A percentile compares a stretch with the other conserved stretches of the same genome.
phyloP scores from a whole-genome alignment of 2,888 invertebrate species.

The Euphydryas editha region DNA sequence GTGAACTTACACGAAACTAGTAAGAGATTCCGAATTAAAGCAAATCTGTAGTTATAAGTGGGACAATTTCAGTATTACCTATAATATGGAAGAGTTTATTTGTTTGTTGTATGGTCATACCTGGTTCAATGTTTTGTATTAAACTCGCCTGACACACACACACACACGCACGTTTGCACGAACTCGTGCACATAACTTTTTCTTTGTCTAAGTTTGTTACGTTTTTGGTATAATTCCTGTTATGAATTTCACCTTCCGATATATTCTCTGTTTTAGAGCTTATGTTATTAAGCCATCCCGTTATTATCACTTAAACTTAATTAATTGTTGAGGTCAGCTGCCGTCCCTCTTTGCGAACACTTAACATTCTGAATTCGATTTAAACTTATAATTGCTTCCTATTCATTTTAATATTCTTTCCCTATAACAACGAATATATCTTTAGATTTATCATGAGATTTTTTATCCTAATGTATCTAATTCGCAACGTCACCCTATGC shows the following conservation, averaged over 20 bases:
- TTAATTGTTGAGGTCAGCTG: not conserved
- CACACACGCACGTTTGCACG: too few species aligned
- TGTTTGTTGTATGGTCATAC: too few species aligned
- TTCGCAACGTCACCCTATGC: slow-evolving; percentile 44
- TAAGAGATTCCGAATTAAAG: too few species aligned
- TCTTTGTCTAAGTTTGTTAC: not conserved
- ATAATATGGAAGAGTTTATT: too few species aligned
- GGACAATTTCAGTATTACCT: too few species aligned
- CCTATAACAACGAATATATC: too few species aligned
- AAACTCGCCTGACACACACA: too few species aligned
- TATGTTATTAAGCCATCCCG: not conserved
- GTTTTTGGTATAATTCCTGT: not conserved
- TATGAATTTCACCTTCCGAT: not conserved
- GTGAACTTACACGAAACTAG: too few species aligned
- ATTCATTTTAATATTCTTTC: not conserved
- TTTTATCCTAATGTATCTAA: slow-evolving; percentile 23
- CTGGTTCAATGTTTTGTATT: too few species aligned
- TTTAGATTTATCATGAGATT: not conserved
- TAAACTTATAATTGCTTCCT: not conserved
- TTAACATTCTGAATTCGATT: not conserved
- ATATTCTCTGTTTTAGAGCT: not conserved
- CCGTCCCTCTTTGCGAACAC: not conserved
- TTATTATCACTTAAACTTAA: slow-evolving; percentile 6
- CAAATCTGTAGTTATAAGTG: too few species aligned
- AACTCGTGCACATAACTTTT: not conserved